A percentile compares a stretch with the other conserved stretches of the same genome.
These are phyloP conservation scores for Paracyprichromis sp. DNA, from an alignment of 2,113 vertebrate genomes.

Conservation along the genomic window DNA sequence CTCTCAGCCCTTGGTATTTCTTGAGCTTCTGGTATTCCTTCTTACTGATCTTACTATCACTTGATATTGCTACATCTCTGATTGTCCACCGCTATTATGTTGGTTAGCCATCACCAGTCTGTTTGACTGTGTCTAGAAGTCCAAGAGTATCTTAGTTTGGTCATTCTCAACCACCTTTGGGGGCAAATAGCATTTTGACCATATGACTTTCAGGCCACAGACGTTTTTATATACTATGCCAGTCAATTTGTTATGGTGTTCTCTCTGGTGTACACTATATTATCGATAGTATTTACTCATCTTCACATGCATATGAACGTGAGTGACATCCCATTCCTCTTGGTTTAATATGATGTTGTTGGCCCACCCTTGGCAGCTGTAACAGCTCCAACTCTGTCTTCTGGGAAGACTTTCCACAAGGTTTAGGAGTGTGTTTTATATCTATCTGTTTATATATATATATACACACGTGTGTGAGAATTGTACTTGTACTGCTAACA, in stretches of 20 bases:
- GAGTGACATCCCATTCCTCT: neutral
- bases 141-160: neutral
- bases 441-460: neutral
- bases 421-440: neutral
- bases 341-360: neutral
- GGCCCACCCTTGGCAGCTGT: neutral
- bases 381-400: neutral
- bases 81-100: neutral
- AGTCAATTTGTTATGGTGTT: neutral
- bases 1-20: neutral
- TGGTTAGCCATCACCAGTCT: neutral
- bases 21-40: neutral
- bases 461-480: neutral
- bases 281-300: neutral
- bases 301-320: accelerated
- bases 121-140: neutral
- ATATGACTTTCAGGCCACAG: neutral
- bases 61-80: neutral
- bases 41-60: neutral
- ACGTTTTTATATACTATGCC: neutral
- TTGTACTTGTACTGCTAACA: conserved; percentile 36
- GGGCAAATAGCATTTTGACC: neutral
- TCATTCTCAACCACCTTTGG: neutral
- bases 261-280: neutral
- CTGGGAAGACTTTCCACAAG: neutral